Base-by-base conservation (phyloP, 2,888 invertebrate species). In the Coelogynopora nodosa region DNA sequence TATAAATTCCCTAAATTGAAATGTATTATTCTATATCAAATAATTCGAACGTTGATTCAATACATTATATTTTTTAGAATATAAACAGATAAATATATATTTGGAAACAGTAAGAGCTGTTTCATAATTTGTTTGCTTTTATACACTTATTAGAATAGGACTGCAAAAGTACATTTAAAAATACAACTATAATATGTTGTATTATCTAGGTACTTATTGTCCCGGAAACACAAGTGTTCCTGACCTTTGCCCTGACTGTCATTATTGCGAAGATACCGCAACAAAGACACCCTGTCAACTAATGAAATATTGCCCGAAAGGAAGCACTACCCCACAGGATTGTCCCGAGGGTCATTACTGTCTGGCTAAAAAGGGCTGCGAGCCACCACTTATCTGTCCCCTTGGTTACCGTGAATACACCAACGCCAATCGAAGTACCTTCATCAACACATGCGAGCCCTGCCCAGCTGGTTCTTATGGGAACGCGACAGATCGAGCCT, bases 391-490 rank as follows among this genome's bases (percentile, higher is more conserved):
- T 31, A 90, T 90, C 88, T 91, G 91, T 86, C 91, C 91, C 0
- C 88, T 89, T 1, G 91, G 91, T 5, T 90, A 90, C 88, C 90
- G 89, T 67, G 90, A 90, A 86, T 90, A 89, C 87, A 89, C 90
- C 87, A 90, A 90, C 29, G 89, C 90, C 10, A 88, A 88, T 0
- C 89, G 90, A 84, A 85, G 88, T 10, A 90, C 90, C 0, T 90
- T 90, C 82, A 88, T 88, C 0, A 90, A 90, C 88, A 91, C 91
- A 0, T 91, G 91, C 88, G 90, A 90, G 31, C 90, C 90, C 0
- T 91, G 91, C 86, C 88, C 88, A 26, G 90, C 90, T 0, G 91
- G 91, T 27, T 89, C 89, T 30, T 91, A 90, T 88, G 91, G 91
- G 26, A 90, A 90, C 29, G 88, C 90, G 26, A 88, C 89, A 13